These are phyloP conservation scores for Callosobruchus maculatus DNA, from an alignment of 2,888 invertebrate species.

Conservation along the genomic window DNA sequence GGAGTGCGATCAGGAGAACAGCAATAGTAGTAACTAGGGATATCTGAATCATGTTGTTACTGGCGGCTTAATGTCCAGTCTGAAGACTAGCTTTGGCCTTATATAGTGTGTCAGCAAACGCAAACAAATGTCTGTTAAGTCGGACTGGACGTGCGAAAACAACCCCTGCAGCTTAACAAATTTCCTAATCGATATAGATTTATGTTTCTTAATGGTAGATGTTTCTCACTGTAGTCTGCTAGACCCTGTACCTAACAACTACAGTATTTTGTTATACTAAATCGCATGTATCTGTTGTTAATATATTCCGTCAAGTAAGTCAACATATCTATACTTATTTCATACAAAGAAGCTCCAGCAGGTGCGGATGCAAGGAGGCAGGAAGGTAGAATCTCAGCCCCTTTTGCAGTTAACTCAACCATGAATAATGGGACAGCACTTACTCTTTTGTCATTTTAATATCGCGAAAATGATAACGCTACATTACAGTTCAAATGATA, in stretches of 20 bases:
- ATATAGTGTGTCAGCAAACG: not conserved
- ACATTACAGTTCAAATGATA: too few species aligned
- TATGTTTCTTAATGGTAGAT: not conserved
- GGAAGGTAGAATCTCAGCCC: too few species aligned
- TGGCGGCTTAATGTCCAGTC: not conserved
- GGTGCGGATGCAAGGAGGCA: too few species aligned
- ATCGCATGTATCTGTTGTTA: too few species aligned
- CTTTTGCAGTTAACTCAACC: too few species aligned
- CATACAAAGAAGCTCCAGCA: too few species aligned
- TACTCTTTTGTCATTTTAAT: too few species aligned
- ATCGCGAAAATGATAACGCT: too few species aligned
- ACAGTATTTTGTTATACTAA: too few species aligned
- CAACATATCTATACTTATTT: too few species aligned
- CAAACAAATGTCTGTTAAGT: not conserved
- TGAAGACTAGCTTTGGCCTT: not conserved
- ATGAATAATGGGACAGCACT: too few species aligned
- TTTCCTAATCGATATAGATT: not conserved
- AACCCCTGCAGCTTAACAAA: not conserved
- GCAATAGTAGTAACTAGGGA: not conserved
- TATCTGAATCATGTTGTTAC: not conserved
- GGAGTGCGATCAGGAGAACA: not conserved
- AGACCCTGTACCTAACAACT: not conserved
- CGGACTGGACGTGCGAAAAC: not conserved
- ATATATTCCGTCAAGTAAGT: too few species aligned
- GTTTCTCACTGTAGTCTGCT: not conserved